Conservation (phyloP, 2,888 invertebrate species). For the Leucophenga maculata region DNA sequence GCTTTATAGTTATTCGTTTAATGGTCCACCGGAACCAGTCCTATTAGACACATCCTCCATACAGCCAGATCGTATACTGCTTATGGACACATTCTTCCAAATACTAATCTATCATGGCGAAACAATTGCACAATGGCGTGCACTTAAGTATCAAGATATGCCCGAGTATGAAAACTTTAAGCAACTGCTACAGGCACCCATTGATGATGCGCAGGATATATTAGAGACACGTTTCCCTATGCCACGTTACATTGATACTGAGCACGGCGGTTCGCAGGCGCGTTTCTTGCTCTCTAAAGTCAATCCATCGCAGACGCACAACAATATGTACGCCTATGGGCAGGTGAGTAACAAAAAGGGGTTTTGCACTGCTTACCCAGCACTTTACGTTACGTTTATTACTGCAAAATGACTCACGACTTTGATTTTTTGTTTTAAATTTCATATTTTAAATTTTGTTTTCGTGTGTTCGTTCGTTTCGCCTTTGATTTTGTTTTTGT, state of each 20-base stretch:
- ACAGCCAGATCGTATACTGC: conserved; percentile 94
- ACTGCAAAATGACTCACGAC: conserved; percentile 15
- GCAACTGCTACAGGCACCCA: conserved; percentile 91
- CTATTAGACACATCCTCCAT: conserved; percentile 97
- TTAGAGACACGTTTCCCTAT: conserved; percentile 97
- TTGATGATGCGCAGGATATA: conserved; percentile 98
- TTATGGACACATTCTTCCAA: conserved; percentile 99
- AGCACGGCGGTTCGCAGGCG: conserved; percentile 99
- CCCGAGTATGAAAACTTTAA: conserved; percentile 98
- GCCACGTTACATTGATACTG: conserved; percentile 98
- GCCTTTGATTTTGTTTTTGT: conserved; percentile 21
- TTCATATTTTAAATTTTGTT: conserved; percentile 38
- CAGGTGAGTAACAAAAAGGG: conserved; percentile 73
- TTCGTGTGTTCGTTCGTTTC: conserved; percentile 44
- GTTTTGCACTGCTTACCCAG: too few relatives aligned
- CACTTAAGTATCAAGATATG: conserved; percentile 95
- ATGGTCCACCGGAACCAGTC: conserved; percentile 97
- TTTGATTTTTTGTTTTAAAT: conserved; percentile 41
- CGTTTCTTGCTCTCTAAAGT: conserved; percentile 98
- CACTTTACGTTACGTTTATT: too few relatives aligned
- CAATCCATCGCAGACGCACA: conserved; percentile 99
- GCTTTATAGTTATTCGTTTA: conserved; percentile 98
- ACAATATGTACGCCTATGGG: conserved; percentile 97
- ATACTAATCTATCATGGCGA: conserved; percentile 99
- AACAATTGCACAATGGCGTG: conserved; percentile 98